These are phyloP conservation scores for Pangasianodon gigas DNA, from an alignment of 2,113 vertebrate genomes.

Conservation along the genomic window DNA sequence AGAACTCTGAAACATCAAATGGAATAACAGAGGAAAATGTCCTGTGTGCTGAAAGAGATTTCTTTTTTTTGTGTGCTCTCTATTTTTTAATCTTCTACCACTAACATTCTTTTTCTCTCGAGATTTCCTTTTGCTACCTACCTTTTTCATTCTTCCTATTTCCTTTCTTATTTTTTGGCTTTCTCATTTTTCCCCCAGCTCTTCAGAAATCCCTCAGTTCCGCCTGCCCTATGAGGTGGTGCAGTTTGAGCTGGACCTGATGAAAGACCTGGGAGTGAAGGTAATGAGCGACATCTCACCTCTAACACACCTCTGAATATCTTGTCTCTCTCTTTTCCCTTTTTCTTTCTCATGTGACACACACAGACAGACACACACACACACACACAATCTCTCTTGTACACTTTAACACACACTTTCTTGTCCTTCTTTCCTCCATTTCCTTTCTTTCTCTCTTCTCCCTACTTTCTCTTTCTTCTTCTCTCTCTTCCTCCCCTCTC, in stretches of 20 bases:
- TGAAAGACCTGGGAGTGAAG: conserved; percentile 87
- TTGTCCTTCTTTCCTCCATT: not conserved
- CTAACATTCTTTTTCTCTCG: conserved; percentile 28
- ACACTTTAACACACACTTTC: not conserved
- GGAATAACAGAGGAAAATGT: conserved; percentile 45
- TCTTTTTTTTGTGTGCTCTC: not conserved
- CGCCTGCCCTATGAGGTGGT: conserved; percentile 81
- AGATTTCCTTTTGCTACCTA: not conserved
- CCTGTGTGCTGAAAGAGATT: conserved; percentile 34
- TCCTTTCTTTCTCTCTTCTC: not conserved
- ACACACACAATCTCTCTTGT: not conserved
- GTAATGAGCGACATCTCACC: conserved; percentile 73
- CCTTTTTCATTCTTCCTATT: not conserved
- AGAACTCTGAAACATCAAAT: conserved; percentile 41
- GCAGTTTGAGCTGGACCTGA: conserved; percentile 82
- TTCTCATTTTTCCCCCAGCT: conserved; percentile 62
- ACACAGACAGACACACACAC: conserved; percentile 32
- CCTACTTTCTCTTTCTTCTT: not conserved
- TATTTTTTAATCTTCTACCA: conserved; percentile 35
- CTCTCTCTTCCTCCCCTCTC: conserved; percentile 21
- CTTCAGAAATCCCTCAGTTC: conserved; percentile 85
- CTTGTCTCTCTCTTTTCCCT: not conserved
- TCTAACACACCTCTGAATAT: conserved; percentile 26
- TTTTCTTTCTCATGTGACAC: not conserved
- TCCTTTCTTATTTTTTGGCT: conserved; percentile 37